Conservation (phyloP, 2,113 vertebrate species). For the Anguilla japonica region DNA sequence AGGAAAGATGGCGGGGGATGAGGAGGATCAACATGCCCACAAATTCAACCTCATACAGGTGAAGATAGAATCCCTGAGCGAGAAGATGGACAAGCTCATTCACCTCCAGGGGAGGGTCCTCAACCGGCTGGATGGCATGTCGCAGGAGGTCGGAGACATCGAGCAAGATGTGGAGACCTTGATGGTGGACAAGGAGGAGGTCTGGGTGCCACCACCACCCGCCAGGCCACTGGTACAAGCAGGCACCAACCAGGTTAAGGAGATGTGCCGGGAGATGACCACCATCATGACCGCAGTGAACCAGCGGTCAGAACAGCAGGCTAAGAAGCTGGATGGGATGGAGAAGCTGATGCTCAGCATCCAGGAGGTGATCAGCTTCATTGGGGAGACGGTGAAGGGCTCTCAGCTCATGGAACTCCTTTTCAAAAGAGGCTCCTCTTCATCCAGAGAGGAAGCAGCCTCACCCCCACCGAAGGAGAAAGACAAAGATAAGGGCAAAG, state of each 20-base stretch:
- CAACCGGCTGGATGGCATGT: conserved; percentile 76
- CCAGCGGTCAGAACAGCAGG: conserved; percentile 77
- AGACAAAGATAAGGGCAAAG: conserved; percentile 64
- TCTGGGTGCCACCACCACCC: conserved; percentile 49
- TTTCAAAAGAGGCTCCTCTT: conserved; percentile 59
- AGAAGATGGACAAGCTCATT: conserved; percentile 83
- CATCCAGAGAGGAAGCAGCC: conserved; percentile 50
- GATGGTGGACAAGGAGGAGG: conserved; percentile 72
- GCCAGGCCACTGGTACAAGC: conserved; percentile 27
- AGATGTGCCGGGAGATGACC: conserved; percentile 78
- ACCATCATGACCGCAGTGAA: conserved; percentile 78
- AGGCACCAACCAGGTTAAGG: conserved; percentile 64
- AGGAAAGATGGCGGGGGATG: conserved; percentile 25
- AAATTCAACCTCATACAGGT: conserved; percentile 71
- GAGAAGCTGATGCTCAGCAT: conserved; percentile 79
- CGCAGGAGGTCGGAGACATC: conserved; percentile 74
- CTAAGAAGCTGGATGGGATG: conserved; percentile 81
- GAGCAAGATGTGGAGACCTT: conserved; percentile 76
- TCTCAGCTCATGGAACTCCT: conserved; percentile 72
- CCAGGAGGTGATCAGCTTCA: conserved; percentile 80
- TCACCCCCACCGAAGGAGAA: conserved; percentile 30
- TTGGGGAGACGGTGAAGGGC: conserved; percentile 78
- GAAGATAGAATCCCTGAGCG: conserved; percentile 76
- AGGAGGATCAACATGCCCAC: neutral
- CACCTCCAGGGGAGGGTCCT: conserved; percentile 80